A percentile compares a stretch with the other conserved stretches of the same genome.
These are phyloP conservation scores for Byasa hedistus DNA, from an alignment of 2,888 invertebrate genomes.

Conservation along the genomic window DNA sequence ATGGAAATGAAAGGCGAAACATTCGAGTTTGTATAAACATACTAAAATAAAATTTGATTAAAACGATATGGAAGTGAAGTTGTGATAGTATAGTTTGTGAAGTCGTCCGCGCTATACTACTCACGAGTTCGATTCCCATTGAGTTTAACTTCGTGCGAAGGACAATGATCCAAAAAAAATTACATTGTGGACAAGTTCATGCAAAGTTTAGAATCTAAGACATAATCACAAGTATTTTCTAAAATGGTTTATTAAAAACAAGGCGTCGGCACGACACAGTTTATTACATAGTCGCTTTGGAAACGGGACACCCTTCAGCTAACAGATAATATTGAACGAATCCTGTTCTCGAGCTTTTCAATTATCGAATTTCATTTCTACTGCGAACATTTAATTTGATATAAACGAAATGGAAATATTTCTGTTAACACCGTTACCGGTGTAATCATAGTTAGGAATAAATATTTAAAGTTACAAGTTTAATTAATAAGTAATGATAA, in stretches of 20 bases:
- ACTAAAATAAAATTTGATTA: neutral
- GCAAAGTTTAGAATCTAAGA: no score
- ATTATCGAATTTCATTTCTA: constrained; percentile 5
- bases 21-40: neutral
- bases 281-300: constrained; percentile 2
- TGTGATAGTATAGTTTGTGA: no score
- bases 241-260: neutral
- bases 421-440: neutral
- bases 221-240: no score
- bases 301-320: neutral
- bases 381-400: constrained; percentile 5
- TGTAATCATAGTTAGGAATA: neutral
- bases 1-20: constrained; percentile 1
- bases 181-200: no score
- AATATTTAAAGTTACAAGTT: no score
- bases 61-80: neutral
- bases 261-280: neutral
- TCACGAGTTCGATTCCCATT: no score
- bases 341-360: constrained; percentile 10
- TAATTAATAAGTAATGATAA: no score
- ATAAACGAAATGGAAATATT: neutral
- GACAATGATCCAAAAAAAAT: no score
- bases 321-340: constrained; percentile 5
- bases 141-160: no score
- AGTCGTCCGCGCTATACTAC: no score